phyloP scores from a whole-genome alignment of 2,797 vertebrate genomes.

The Epinephelus coioides region DNA sequence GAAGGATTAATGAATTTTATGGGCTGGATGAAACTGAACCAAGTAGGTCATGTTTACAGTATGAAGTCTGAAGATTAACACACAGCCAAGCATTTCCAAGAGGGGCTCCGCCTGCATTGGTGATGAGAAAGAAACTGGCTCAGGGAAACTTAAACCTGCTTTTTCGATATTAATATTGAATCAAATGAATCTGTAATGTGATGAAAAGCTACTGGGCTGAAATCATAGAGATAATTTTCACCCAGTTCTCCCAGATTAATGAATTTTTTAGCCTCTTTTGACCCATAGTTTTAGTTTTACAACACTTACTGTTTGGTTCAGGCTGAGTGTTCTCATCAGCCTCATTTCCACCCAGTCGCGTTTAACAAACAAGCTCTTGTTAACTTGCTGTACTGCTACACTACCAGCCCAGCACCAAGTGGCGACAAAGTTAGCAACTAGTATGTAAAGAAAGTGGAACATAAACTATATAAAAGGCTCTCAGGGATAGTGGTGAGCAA shows the following conservation, averaged over 20 bases:
- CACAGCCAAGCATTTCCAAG: background rate
- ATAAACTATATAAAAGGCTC: background rate
- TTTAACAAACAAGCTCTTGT: background rate
- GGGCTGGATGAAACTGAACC: constrained; percentile 26
- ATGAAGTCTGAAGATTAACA: constrained; percentile 24
- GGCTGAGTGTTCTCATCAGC: background rate
- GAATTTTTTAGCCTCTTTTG: background rate
- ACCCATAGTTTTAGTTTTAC: background rate
- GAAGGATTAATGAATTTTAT: constrained; percentile 60
- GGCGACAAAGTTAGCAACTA: background rate
- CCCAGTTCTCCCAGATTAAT: accelerated
- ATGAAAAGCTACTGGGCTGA: background rate
- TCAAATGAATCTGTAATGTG: background rate
- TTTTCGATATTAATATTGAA: background rate
- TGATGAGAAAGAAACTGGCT: background rate
- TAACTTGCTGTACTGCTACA: too few relatives aligned
- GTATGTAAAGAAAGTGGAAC: background rate
- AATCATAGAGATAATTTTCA: background rate
- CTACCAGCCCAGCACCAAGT: background rate
- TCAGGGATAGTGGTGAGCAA: background rate
- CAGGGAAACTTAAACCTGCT: background rate
- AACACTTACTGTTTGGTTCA: background rate
- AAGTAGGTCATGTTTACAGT: constrained; percentile 59
- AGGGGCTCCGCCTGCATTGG: background rate
- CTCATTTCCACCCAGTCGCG: background rate